phyloP scores from a whole-genome alignment of 1,140 invertebrate genomes.

The Watersipora subatra region DNA sequence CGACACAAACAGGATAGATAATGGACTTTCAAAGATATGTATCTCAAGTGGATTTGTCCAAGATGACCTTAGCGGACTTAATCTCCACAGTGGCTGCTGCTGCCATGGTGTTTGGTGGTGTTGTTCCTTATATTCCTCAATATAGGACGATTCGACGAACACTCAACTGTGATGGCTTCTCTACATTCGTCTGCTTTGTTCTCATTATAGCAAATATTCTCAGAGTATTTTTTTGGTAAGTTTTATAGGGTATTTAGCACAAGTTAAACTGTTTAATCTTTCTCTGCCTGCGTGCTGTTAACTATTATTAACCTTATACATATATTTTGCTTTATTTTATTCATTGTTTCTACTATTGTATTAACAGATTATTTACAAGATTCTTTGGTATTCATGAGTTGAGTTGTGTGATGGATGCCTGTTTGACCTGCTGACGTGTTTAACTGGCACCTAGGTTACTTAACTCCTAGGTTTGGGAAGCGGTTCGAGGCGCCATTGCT shows the following conservation, averaged over 20 bases:
- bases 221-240: constrained; percentile 93
- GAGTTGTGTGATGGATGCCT: no score
- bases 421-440: no score
- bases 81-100: constrained; percentile 16
- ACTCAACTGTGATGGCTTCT: constrained; percentile 84
- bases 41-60: constrained; percentile 6
- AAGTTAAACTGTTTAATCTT: no score
- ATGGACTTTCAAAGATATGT: background rate
- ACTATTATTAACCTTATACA: background rate
- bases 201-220: constrained; percentile 88
- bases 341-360: constrained; percentile 7
- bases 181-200: constrained; percentile 84
- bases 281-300: no score
- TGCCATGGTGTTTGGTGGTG: constrained; percentile 78
- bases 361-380: background rate
- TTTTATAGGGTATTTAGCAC: constrained; percentile 18
- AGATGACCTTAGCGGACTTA: constrained; percentile 17
- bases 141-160: constrained; percentile 79
- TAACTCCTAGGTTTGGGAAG: constrained; percentile 89
- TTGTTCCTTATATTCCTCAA: constrained; percentile 77
- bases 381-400: no score
- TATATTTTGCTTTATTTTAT: constrained; percentile 7
- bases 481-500: constrained; percentile 85
- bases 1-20: no score
- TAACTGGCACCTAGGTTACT: no score